A percentile compares a stretch with the other conserved stretches of the same genome.
Conservation (phyloP, 37 sponge, comb jelly and placozoan genomes). For the Diacarnus erythraeanus region DNA sequence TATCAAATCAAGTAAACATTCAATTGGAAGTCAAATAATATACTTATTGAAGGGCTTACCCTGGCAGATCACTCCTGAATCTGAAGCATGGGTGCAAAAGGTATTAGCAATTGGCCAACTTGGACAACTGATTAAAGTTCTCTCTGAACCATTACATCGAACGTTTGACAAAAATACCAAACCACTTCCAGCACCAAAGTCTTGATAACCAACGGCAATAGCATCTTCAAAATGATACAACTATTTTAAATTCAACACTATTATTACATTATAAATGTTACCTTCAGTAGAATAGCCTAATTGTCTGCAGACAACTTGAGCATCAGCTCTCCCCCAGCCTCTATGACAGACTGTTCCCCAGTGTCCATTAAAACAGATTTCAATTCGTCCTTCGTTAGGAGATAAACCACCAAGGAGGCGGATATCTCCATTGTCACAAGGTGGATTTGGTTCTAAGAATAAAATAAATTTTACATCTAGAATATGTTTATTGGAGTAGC, state of each 20-base stretch:
- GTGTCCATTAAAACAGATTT: conserved; percentile 36
- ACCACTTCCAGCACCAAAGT: conserved; percentile 52
- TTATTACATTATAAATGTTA: too few species aligned
- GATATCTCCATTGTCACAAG: conserved; percentile 12
- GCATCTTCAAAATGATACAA: conserved; percentile 26
- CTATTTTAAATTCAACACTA: too few species aligned
- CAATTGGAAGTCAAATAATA: too few species aligned
- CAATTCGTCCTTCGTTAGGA: conserved; percentile 29
- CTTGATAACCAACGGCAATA: conserved; percentile 9
- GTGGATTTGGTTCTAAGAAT: conserved; percentile 14
- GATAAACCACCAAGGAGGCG: not conserved
- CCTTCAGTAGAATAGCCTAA: conserved; percentile 17
- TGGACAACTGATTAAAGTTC: conserved; percentile 17
- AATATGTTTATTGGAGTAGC: not conserved
- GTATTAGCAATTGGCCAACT: not conserved
- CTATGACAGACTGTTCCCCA: conserved; percentile 56
- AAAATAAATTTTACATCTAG: not conserved
- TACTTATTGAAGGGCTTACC: conserved; percentile 11
- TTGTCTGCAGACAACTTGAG: conserved; percentile 33
- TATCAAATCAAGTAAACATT: not conserved
- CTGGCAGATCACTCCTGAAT: conserved; percentile 49
- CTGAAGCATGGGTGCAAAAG: conserved; percentile 30
- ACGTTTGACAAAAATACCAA: conserved; percentile 21
- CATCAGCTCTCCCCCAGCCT: conserved; percentile 14
- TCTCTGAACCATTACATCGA: conserved; percentile 36